Percentiles rank a stretch among this genome's conserved stretches.
Conservation (phyloP, 2,113 vertebrate species). For the Pluvialis apricaria region DNA sequence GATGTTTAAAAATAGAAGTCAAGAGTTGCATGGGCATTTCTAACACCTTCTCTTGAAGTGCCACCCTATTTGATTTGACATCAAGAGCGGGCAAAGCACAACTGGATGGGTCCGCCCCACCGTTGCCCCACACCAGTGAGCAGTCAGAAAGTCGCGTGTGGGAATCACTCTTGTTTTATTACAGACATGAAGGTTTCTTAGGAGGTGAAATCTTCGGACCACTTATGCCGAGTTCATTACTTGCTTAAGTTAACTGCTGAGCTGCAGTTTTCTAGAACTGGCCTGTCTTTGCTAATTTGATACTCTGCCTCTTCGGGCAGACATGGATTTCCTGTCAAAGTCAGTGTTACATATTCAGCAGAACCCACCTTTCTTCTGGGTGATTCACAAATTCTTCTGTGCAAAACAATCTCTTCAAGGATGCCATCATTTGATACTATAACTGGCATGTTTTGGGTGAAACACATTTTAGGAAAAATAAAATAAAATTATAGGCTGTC, state of each 20-base stretch:
- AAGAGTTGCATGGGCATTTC: not conserved
- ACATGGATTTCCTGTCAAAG: constrained; percentile 41
- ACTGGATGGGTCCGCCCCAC: not conserved
- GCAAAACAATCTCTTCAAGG: not conserved
- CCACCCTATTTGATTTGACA: accelerated
- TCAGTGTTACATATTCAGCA: not conserved
- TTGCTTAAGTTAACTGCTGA: constrained; percentile 18
- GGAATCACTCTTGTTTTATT: not conserved
- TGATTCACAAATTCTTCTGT: not conserved
- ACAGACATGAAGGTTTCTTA: not conserved
- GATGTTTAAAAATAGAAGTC: not conserved
- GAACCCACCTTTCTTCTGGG: not conserved
- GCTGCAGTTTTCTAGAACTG: not conserved
- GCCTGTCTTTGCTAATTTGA: constrained; percentile 20
- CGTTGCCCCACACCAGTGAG: accelerated
- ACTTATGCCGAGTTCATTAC: not conserved
- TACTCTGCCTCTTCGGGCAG: not conserved
- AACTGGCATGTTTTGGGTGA: not conserved
- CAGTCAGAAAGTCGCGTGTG: accelerated
- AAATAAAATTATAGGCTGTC: not conserved
- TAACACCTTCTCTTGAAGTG: not conserved
- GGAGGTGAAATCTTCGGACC: not conserved
- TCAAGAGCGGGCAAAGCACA: not conserved
- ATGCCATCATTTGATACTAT: not conserved
- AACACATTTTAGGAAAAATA: not conserved